These are phyloP conservation scores for Drosophila maculinotata DNA, from an alignment of 2,888 invertebrate species.

Conservation along the genomic window DNA sequence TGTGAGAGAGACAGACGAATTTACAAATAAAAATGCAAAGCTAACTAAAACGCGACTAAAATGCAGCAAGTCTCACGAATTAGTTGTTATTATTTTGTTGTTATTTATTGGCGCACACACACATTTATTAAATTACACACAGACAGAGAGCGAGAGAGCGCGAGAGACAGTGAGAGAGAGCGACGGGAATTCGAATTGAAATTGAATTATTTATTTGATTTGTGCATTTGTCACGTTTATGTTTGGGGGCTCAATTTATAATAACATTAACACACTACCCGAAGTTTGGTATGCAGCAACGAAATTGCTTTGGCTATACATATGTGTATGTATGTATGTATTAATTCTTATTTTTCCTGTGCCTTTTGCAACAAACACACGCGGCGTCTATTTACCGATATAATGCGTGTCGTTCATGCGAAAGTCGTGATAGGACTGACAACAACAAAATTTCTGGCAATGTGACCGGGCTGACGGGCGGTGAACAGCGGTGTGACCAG, in stretches of 20 bases:
- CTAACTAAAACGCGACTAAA: constrained; percentile 54
- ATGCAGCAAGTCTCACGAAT: constrained; percentile 56
- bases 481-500: constrained; percentile 30
- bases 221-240: constrained; percentile 62
- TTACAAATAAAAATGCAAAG: constrained; percentile 49
- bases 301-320: constrained; percentile 45
- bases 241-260: constrained; percentile 25
- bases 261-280: constrained; percentile 58
- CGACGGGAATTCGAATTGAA: constrained; percentile 60
- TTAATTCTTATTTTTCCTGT: constrained; percentile 43
- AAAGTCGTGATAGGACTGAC: constrained; percentile 63
- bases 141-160: constrained; percentile 21
- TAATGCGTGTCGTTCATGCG: constrained; percentile 66
- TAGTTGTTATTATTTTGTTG: constrained; percentile 51
- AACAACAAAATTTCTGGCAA: constrained; percentile 54
- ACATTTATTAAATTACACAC: constrained; percentile 28
- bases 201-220: constrained; percentile 60
- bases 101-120: constrained; percentile 56
- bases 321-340: constrained; percentile 47
- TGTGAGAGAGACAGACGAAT: constrained; percentile 31
- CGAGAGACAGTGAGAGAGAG: constrained; percentile 23
- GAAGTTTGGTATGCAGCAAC: constrained; percentile 43
- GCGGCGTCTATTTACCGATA: constrained; percentile 62
- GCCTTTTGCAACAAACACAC: constrained; percentile 65
- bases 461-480: constrained; percentile 36